A percentile compares a stretch with the other conserved stretches of the same genome.
phyloP scores from a whole-genome alignment of 2,888 invertebrate genomes.

The Dicyrtoma fusca region DNA sequence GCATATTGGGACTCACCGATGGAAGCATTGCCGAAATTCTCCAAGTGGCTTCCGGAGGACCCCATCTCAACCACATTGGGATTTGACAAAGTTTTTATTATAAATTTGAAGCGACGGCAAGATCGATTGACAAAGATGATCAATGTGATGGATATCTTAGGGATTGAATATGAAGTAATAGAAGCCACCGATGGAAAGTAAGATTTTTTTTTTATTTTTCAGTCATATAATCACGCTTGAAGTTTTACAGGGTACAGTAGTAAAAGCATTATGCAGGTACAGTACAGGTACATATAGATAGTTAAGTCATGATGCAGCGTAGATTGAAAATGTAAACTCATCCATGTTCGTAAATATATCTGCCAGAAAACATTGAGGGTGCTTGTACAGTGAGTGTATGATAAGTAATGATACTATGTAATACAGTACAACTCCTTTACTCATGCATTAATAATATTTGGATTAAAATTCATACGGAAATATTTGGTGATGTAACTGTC shows the following conservation, averaged over 20 bases:
- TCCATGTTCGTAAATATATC: too few relatives aligned
- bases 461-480: too few relatives aligned
- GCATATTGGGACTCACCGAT: constrained; percentile 54
- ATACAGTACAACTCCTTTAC: too few relatives aligned
- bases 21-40: constrained; percentile 33
- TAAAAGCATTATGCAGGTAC: not conserved
- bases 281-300: too few relatives aligned
- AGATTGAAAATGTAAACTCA: too few relatives aligned
- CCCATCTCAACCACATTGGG: constrained; percentile 68
- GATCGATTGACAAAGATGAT: constrained; percentile 81
- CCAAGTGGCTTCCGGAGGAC: constrained; percentile 37
- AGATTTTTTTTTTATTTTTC: constrained; percentile 58
- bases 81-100: constrained; percentile 84
- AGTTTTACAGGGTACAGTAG: not conserved
- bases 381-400: too few relatives aligned
- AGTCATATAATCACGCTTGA: not conserved
- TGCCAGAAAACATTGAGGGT: too few relatives aligned
- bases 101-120: constrained; percentile 82
- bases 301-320: too few relatives aligned
- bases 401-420: too few relatives aligned
- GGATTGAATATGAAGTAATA: constrained; percentile 74
- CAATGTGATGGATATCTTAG: constrained; percentile 75
- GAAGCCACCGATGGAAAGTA: constrained; percentile 89
- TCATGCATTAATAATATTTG: too few relatives aligned
- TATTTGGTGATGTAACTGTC: too few relatives aligned